phyloP scores from a whole-genome alignment of 2,888 invertebrate species.

The Thymelicus sylvestris region DNA sequence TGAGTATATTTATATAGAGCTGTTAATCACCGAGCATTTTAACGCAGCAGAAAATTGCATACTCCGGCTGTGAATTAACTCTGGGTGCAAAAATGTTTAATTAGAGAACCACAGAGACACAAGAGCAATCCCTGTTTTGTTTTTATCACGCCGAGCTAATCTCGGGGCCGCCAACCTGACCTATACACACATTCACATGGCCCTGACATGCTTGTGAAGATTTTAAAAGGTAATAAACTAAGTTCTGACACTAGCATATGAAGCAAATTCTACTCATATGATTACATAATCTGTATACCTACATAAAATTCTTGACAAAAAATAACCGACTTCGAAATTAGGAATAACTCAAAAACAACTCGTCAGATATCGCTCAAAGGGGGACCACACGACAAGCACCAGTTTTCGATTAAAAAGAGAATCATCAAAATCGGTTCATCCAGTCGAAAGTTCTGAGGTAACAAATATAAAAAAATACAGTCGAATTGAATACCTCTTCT shows the following conservation, averaged over 20 bases:
- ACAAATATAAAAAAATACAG: no score
- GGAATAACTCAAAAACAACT: no score
- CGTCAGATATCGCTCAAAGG: no score
- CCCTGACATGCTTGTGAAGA: neutral
- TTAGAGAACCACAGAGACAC: slow-evolving; percentile 8
- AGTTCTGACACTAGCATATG: neutral
- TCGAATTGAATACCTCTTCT: no score
- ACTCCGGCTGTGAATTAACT: slow-evolving; percentile 10
- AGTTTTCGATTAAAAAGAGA: no score
- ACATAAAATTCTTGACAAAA: no score
- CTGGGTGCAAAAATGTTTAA: slow-evolving; percentile 25
- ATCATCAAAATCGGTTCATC: no score
- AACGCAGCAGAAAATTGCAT: slow-evolving; percentile 23
- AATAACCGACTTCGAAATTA: no score
- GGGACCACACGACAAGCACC: no score
- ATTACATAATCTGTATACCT: no score
- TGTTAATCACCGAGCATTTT: slow-evolving; percentile 7
- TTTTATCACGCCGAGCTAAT: slow-evolving; percentile 7
- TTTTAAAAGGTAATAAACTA: neutral
- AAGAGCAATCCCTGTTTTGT: slow-evolving; percentile 14
- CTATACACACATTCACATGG: neutral
- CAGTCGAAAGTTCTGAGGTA: no score
- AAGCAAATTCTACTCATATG: no score
- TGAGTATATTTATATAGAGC: slow-evolving; percentile 13
- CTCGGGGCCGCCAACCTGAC: neutral